Evolutionary conservation across 37 sponge, comb jelly and placozoan genomes (phyloP).

Genomic region (Tethya wilhelma): DNA sequence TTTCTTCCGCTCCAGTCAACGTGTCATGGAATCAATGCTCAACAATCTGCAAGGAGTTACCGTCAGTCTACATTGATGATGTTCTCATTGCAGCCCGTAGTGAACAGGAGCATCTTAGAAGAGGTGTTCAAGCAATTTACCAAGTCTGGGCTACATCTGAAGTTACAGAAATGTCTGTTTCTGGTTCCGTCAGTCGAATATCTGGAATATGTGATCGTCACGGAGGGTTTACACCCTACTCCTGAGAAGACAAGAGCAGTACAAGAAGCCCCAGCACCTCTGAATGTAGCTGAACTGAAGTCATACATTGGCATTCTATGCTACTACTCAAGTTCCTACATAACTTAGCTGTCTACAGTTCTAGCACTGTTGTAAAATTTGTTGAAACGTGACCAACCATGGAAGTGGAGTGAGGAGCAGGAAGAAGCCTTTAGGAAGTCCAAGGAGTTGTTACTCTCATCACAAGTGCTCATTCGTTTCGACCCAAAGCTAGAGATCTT

Average conservation of each 20-base stretch:
- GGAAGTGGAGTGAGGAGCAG: not conserved
- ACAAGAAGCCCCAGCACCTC: not conserved
- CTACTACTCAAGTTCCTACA: not conserved
- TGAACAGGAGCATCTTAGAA: not conserved
- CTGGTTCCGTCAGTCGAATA: not conserved
- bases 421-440: not conserved
- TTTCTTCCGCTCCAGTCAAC: not conserved
- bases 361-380: not conserved
- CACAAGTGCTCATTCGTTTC: not conserved
- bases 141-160: not conserved
- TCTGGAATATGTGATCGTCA: not conserved
- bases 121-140: not conserved
- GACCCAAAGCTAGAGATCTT: not conserved
- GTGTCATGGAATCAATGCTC: not conserved
- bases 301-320: not conserved
- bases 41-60: not conserved
- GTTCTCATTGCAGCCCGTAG: not conserved
- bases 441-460: not conserved
- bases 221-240: not conserved
- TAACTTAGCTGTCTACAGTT: not conserved
- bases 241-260: not conserved
- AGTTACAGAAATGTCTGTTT: not conserved
- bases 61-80: not conserved
- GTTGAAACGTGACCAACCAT: not conserved
- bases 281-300: not conserved